Evolutionary conservation across 2,113 vertebrate genomes (phyloP).

Genomic region (Pteronura brasiliensis): DNA sequence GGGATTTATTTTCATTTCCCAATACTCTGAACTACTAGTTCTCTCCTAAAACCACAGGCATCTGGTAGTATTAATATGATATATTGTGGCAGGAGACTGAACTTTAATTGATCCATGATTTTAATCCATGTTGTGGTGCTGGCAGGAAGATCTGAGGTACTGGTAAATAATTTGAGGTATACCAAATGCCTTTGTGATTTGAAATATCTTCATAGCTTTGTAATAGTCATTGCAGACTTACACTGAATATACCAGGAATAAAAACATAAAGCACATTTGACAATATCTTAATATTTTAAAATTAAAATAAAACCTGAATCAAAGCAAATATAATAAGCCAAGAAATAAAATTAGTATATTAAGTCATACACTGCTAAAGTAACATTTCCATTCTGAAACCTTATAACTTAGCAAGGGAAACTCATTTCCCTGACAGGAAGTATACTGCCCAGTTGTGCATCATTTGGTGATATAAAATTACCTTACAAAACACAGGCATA

Average conservation of each 20-base stretch:
- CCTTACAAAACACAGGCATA: not conserved
- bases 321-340: not conserved
- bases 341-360: not conserved
- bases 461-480: not conserved
- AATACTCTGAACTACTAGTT: not conserved
- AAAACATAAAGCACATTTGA: not conserved
- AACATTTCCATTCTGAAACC: not conserved
- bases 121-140: not conserved
- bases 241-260: not conserved
- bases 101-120: conserved; percentile 37
- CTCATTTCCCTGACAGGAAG: not conserved
- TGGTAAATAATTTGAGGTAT: conserved; percentile 16
- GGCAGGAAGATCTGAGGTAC: conserved; percentile 40
- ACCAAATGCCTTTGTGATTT: not conserved
- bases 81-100: conserved; percentile 5
- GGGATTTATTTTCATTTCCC: not conserved
- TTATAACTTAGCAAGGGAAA: not conserved
- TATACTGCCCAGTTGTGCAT: not conserved
- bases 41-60: not conserved
- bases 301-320: not conserved
- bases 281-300: not conserved
- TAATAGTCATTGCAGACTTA: not conserved
- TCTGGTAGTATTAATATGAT: conserved; percentile 21
- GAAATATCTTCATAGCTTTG: conserved; percentile 7
- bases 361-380: not conserved